Conservation (phyloP, 2,888 invertebrate genomes). For the Apamea epomidion region DNA sequence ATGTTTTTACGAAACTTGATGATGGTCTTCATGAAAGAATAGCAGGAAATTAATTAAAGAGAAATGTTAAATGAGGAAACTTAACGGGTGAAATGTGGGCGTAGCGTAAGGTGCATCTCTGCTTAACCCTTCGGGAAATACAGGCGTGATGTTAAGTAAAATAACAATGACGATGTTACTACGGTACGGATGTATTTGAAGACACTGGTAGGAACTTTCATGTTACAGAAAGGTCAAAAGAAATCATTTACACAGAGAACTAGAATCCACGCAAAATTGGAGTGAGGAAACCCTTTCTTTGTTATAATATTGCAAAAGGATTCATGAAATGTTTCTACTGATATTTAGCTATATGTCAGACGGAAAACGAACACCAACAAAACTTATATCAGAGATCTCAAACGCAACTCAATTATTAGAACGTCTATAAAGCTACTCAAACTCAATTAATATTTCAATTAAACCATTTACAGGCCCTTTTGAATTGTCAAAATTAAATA, state of each 20-base stretch:
- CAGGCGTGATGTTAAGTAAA: neutral
- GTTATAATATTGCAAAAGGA: neutral
- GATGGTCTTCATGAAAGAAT: neutral
- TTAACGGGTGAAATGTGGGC: neutral
- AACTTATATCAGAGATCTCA: neutral
- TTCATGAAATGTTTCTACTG: neutral
- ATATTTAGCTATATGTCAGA: neutral
- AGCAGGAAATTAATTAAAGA: neutral
- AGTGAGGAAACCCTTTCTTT: constrained; percentile 1
- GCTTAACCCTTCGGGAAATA: neutral
- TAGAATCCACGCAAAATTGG: neutral
- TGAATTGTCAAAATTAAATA: too few species aligned
- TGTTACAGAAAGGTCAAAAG: neutral
- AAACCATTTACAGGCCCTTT: too few species aligned
- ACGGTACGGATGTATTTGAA: neutral
- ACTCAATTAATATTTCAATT: too few species aligned
- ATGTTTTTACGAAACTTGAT: neutral
- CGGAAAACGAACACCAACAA: neutral
- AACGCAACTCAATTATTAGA: neutral
- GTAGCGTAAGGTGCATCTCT: neutral
- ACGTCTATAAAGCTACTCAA: neutral
- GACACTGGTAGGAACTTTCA: neutral
- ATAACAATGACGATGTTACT: neutral
- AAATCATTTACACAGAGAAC: neutral
- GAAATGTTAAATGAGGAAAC: too few species aligned